These are phyloP conservation scores for Pteronura brasiliensis DNA, from an alignment of 2,113 vertebrate species.

Conservation along the genomic window DNA sequence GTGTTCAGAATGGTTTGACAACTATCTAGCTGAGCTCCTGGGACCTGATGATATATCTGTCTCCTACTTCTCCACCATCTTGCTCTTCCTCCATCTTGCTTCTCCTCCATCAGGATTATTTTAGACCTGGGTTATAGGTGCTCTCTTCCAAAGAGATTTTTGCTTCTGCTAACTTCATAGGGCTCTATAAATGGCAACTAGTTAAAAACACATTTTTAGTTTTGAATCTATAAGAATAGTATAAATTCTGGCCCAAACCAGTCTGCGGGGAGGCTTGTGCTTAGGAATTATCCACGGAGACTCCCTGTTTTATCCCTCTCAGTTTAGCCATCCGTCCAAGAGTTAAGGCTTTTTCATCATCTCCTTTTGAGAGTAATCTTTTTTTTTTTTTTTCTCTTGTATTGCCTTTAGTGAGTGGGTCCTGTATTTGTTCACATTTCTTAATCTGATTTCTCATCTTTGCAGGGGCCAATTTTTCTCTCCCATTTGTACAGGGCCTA, in stretches of 20 bases:
- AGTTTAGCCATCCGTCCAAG: not conserved
- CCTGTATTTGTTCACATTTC: not conserved
- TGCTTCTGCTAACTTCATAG: not conserved
- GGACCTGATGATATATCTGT: too few relatives aligned
- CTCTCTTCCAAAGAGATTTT: not conserved
- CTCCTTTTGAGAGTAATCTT: not conserved
- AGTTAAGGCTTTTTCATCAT: not conserved
- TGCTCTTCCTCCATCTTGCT: too few relatives aligned
- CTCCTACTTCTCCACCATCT: too few relatives aligned
- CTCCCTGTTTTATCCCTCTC: not conserved
- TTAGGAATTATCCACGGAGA: not conserved
- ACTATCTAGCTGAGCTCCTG: too few relatives aligned
- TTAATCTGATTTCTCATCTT: not conserved
- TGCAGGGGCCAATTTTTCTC: not conserved
- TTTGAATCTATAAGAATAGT: too few relatives aligned
- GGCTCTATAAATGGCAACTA: not conserved
- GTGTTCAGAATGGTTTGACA: too few relatives aligned
- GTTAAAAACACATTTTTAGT: too few relatives aligned
- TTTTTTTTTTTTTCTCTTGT: not conserved
- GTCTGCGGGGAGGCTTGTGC: not conserved
- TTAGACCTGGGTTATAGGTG: not conserved
- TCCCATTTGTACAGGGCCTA: not conserved
- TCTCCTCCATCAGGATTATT: not conserved
- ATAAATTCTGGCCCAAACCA: not conserved
- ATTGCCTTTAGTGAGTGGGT: not conserved